Evolutionary conservation across 2,888 invertebrate species (phyloP).

Genomic region (Encarsia formosa): DNA sequence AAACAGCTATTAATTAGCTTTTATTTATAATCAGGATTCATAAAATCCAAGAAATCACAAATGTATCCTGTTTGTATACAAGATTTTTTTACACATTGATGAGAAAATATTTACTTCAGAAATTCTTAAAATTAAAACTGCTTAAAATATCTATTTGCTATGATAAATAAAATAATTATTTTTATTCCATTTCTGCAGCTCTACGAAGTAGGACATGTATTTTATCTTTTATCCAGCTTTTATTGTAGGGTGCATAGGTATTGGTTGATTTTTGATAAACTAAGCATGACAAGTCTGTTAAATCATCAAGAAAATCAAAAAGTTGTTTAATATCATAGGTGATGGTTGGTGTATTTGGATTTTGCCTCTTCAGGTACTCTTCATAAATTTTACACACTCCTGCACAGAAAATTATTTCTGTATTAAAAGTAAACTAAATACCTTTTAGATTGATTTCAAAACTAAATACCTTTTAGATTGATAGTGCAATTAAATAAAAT

Average conservation of each 20-base stretch:
- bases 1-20: no score
- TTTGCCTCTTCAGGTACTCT: constrained; percentile 91
- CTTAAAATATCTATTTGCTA: no score
- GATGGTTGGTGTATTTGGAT: constrained; percentile 93
- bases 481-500: no score
- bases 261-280: constrained; percentile 95
- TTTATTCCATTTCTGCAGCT: constrained; percentile 66
- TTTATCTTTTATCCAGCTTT: constrained; percentile 99
- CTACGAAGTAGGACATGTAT: constrained; percentile 92
- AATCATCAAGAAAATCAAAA: constrained; percentile 95
- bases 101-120: no score
- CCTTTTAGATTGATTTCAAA: no score
- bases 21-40: background rate
- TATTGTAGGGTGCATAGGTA: constrained; percentile 96
- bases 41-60: constrained; percentile 8
- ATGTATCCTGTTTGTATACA: background rate
- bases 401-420: constrained; percentile 35
- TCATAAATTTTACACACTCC: constrained; percentile 98
- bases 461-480: no score
- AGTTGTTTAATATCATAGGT: constrained; percentile 98
- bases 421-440: no score
- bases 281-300: constrained; percentile 91
- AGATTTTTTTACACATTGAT: background rate
- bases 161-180: constrained; percentile 18
- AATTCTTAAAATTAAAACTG: no score